These are phyloP conservation scores for Dolichallabes microphthalmus DNA, from an alignment of 2,113 vertebrate genomes.

Conservation along the genomic window DNA sequence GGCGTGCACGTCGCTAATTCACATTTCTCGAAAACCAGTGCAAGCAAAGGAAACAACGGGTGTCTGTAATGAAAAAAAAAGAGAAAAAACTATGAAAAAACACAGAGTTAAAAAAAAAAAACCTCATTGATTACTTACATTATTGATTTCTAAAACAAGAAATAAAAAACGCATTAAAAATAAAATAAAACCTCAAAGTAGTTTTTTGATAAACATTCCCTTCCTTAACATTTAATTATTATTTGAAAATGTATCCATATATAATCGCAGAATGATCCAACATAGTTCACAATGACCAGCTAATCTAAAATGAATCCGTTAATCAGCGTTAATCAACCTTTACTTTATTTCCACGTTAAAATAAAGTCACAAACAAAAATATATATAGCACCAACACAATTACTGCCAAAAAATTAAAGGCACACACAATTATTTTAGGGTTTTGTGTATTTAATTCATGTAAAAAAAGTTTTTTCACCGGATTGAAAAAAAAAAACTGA, in stretches of 20 bases:
- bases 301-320: background rate
- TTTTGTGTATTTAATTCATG: background rate
- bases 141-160: background rate
- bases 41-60: slow-evolving; percentile 93
- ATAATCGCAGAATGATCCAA: background rate
- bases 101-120: background rate
- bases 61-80: slow-evolving; percentile 75
- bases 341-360: background rate
- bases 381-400: background rate
- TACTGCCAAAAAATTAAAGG: background rate
- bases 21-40: slow-evolving; percentile 98
- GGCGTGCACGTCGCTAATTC: slow-evolving; percentile 94
- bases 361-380: background rate
- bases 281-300: background rate
- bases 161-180: no score
- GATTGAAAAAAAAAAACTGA: background rate
- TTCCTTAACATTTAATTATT: background rate
- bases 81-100: background rate
- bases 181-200: background rate
- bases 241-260: background rate
- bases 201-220: background rate
- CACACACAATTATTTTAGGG: background rate
- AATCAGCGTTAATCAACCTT: background rate
- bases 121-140: background rate
- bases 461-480: background rate